Evolutionary conservation across 1,140 invertebrate genomes (phyloP).

Genomic region (Chionoecetes opilio): DNA sequence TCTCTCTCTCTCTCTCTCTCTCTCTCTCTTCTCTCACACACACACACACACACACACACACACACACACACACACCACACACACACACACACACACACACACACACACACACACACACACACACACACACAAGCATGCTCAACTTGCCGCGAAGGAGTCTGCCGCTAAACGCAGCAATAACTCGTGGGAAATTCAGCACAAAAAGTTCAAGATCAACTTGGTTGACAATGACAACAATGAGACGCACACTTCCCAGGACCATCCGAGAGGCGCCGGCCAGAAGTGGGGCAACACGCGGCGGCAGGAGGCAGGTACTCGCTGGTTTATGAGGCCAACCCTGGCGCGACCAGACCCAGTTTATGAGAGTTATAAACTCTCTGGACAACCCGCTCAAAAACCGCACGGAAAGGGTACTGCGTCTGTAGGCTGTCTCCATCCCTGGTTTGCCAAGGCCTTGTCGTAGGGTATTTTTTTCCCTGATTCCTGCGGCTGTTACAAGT

Average conservation of each 20-base stretch:
- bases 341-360: conserved; percentile 55
- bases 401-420: conserved; percentile 66
- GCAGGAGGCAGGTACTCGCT: conserved; percentile 59
- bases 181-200: too few species aligned
- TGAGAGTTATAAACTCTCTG: conserved; percentile 64
- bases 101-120: conserved; percentile 45
- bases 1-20: too few species aligned
- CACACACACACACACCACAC: too few species aligned
- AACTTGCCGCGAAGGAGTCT: too few species aligned
- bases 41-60: too few species aligned
- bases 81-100: background rate
- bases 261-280: background rate
- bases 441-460: background rate
- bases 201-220: too few species aligned
- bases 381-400: conserved; percentile 63
- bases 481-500: conserved; percentile 49
- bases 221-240: too few species aligned
- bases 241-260: background rate
- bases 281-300: conserved; percentile 25
- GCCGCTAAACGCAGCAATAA: too few species aligned
- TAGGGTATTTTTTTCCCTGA: conserved; percentile 42
- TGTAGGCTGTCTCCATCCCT: conserved; percentile 34
- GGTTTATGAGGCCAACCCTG: conserved; percentile 59
- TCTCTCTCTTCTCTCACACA: too few species aligned
- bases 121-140: background rate